Evolutionary conservation across 2,888 invertebrate genomes (phyloP), one percentile per base, ranked within the genome.

Genomic region (Hemaris fuciformis): DNA sequence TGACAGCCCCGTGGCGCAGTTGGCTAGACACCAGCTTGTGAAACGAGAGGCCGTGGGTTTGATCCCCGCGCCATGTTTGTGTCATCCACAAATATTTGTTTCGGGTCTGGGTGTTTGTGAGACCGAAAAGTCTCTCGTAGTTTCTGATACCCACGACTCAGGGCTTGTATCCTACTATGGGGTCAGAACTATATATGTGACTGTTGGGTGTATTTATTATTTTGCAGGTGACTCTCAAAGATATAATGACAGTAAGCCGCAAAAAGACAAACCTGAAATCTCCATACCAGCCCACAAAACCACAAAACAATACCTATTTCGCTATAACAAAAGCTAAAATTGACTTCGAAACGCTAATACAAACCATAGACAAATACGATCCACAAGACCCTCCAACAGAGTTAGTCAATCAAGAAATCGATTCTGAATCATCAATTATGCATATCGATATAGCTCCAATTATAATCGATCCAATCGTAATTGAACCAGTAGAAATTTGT

Each of bases 191-290:
- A n/a, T n/a, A n/a, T n/a, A n/a, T n/a, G n/a, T n/a, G n/a, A n/a
- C n/a, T n/a, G n/a, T n/a, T n/a, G n/a, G n/a, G n/a, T n/a, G n/a
- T n/a, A n/a, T 1, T 25, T 22, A 31, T 20, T 23, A 13, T 0
- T 38, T 45, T 46, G 34, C 43, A 61, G 61, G n/a, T 61, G 13
- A 61, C 61, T 18, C 34, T 34, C n/a, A 34, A 57, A 4, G 43
- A 57, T 20, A 45, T 61, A 34, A 57, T 15, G 6, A 31, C n/a
- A 25, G 57, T 61, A 23, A 61, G 27, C 31, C 31, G 61, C 6
- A 43, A 20, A 23, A 56, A 22, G 3, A 56, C 56, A 0, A 61
- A 61, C 23, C 57, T 61, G 13, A 8, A 10, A 10, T 61, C 57
- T 6, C 15, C 56, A n/a, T 56, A 56, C 22, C 15, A 2, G 27